These are phyloP conservation scores for Ophioninae sp. DNA, from an alignment of 2,888 invertebrate species.

Conservation along the genomic window DNA sequence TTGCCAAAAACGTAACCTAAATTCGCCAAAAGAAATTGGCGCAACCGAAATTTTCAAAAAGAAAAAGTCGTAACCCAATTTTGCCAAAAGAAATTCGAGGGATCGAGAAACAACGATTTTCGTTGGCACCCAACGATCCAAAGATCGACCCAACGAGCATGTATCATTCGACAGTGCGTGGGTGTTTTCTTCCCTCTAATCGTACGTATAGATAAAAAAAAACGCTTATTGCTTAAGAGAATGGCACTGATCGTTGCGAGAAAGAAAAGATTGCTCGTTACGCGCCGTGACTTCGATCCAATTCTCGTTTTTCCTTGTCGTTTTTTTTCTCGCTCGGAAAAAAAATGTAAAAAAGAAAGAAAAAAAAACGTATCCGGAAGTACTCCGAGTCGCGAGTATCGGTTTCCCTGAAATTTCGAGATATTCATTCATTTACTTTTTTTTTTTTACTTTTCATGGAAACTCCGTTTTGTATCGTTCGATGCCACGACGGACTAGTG, in stretches of 20 bases:
- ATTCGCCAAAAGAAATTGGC: too few relatives aligned
- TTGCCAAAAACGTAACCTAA: too few relatives aligned
- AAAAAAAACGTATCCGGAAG: conserved; percentile 19
- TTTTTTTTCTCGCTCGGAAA: conserved; percentile 41
- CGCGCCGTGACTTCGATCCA: neutral
- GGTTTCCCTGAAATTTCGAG: neutral
- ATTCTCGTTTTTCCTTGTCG: conserved; percentile 50
- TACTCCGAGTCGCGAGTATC: conserved; percentile 21
- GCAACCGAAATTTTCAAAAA: too few relatives aligned
- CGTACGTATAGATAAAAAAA: conserved; percentile 42
- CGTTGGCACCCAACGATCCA: too few relatives aligned
- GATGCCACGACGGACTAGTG: conserved; percentile 60
- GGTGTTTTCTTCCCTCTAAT: conserved; percentile 34
- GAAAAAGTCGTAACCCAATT: too few relatives aligned
- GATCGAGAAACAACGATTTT: too few relatives aligned
- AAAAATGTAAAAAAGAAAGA: too few relatives aligned
- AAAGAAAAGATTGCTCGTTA: conserved; percentile 66
- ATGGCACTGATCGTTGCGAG: conserved; percentile 78
- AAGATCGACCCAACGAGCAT: neutral
- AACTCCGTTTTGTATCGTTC: conserved; percentile 33
- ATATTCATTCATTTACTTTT: neutral
- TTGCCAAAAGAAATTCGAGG: too few relatives aligned
- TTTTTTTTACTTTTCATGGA: neutral
- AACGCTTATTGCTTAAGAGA: conserved; percentile 72
- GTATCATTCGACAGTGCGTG: neutral